A percentile compares a stretch with the other conserved stretches of the same genome.
Conservation (phyloP, 2,888 invertebrate species). For the Eupithecia pulchellata region DNA sequence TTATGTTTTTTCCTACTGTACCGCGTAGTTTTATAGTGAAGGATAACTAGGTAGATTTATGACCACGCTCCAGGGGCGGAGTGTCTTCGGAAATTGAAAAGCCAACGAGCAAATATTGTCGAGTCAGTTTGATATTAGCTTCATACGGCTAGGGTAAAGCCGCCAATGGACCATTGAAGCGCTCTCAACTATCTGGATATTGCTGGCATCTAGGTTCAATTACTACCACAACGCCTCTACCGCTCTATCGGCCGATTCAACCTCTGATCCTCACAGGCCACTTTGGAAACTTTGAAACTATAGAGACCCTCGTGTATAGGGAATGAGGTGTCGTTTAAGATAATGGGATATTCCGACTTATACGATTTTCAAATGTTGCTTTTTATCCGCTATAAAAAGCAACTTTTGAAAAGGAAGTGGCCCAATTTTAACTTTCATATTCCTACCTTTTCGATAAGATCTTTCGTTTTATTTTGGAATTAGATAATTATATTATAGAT, state of each 20-base stretch:
- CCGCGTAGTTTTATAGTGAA: neutral
- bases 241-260: slow-evolving; percentile 29
- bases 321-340: slow-evolving; percentile 33
- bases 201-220: slow-evolving; percentile 31
- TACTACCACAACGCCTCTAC: slow-evolving; percentile 25
- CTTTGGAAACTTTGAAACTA: slow-evolving; percentile 35
- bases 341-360: slow-evolving; percentile 29
- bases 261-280: slow-evolving; percentile 32
- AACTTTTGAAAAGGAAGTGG: slow-evolving; percentile 22
- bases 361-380: slow-evolving; percentile 25
- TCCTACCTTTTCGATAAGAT: slow-evolving; percentile 2
- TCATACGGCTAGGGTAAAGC: slow-evolving; percentile 1
- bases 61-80: neutral
- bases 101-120: neutral
- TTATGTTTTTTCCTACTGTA: slow-evolving; percentile 17
- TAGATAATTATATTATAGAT: neutral
- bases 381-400: no score
- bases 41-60: neutral
- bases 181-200: slow-evolving; percentile 27
- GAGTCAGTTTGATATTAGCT: slow-evolving; percentile 9
- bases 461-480: slow-evolving; percentile 1
- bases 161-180: slow-evolving; percentile 12
- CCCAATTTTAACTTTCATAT: slow-evolving; percentile 25
- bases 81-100: slow-evolving; percentile 4
- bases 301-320: slow-evolving; percentile 31